Evolutionary conservation across 1,140 invertebrate genomes (phyloP).

Genomic region (Liolophura sinensis): DNA sequence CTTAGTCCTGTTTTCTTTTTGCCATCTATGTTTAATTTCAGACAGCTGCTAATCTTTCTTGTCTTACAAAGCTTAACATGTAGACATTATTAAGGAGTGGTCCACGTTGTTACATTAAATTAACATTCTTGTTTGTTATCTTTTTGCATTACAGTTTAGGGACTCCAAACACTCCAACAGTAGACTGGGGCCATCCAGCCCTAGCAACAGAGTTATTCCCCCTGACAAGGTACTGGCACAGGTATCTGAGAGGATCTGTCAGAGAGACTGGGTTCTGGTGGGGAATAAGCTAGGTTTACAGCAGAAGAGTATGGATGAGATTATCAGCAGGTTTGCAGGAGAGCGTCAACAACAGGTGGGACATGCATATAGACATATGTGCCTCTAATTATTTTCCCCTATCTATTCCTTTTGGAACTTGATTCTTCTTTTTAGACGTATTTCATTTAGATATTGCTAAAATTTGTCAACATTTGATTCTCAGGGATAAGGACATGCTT

Average conservation of each 20-base stretch:
- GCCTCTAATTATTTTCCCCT: no score
- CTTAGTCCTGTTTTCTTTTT: no score
- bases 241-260: slow-evolving; percentile 42
- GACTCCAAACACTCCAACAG: neutral
- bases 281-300: slow-evolving; percentile 48
- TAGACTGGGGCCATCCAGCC: neutral
- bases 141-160: slow-evolving; percentile 15
- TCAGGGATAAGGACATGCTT: no score
- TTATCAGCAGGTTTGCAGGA: no score
- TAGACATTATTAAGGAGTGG: neutral
- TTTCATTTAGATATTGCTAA: no score
- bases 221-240: slow-evolving; percentile 38
- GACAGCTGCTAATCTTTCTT: neutral
- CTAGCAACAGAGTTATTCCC: slow-evolving; percentile 24
- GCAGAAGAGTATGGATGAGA: no score
- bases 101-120: neutral
- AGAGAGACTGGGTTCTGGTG: slow-evolving; percentile 46
- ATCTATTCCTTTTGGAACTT: no score
- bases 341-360: no score
- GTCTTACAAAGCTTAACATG: neutral
- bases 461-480: no score
- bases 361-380: no score
- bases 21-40: no score
- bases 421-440: no score
- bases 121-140: neutral